These are phyloP conservation scores for Hormaphis cornu DNA, from an alignment of 1,140 invertebrate genomes.

Conservation along the genomic window DNA sequence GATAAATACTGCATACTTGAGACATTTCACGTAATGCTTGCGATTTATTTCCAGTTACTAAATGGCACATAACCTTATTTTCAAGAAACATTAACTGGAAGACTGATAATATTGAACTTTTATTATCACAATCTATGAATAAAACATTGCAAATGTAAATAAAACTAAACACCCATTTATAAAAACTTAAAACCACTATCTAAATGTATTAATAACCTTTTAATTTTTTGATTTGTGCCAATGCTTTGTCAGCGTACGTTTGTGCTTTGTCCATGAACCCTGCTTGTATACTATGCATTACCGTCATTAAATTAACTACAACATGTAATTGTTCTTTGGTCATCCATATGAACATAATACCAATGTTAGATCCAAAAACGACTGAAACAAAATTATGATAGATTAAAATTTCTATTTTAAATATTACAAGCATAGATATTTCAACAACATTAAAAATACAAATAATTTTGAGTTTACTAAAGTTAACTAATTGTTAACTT, in stretches of 20 bases:
- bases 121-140: slow-evolving; percentile 64
- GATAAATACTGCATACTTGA: slow-evolving; percentile 66
- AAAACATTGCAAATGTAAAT: neutral
- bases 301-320: slow-evolving; percentile 90
- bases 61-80: slow-evolving; percentile 90
- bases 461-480: no score
- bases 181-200: neutral
- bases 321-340: slow-evolving; percentile 95
- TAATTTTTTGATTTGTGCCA: slow-evolving; percentile 92
- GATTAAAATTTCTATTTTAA: no score
- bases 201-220: slow-evolving; percentile 55
- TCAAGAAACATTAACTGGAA: slow-evolving; percentile 91
- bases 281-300: slow-evolving; percentile 96
- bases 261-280: slow-evolving; percentile 98
- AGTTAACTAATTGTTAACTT: no score
- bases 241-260: slow-evolving; percentile 95
- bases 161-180: neutral
- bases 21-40: slow-evolving; percentile 69
- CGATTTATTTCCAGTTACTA: slow-evolving; percentile 92
- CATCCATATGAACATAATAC: slow-evolving; percentile 94
- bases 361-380: slow-evolving; percentile 60
- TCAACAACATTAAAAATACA: no score
- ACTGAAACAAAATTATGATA: slow-evolving; percentile 46
- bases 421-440: no score
- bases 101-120: slow-evolving; percentile 67